Percentiles rank a stretch among this genome's conserved stretches.
Conservation (phyloP, 2,888 invertebrate genomes). For the Mycalesis mineus region DNA sequence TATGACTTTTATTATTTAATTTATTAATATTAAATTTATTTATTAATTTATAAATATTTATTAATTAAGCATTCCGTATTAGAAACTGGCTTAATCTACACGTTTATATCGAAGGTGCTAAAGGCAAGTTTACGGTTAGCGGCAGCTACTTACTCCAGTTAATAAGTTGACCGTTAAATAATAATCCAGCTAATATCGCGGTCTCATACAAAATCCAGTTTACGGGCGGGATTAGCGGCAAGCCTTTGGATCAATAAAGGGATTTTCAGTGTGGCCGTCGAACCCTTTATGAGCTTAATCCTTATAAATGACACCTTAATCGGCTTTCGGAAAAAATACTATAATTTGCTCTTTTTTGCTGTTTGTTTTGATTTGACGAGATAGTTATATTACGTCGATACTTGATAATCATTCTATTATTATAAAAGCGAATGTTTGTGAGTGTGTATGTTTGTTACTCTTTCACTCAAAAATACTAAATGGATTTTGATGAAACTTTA, state of each 20-base stretch:
- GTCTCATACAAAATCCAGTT: slow-evolving; percentile 28
- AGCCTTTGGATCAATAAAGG: slow-evolving; percentile 27
- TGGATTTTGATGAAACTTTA: too few relatives aligned
- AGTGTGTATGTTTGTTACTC: too few relatives aligned
- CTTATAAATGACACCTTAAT: slow-evolving; percentile 25
- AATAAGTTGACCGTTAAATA: slow-evolving; percentile 23
- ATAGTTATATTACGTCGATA: too few relatives aligned
- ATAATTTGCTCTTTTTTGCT: neutral
- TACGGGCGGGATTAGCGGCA: slow-evolving; percentile 25
- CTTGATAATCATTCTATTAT: too few relatives aligned
- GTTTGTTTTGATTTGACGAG: neutral
- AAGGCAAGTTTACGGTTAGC: neutral
- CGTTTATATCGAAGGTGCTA: neutral
- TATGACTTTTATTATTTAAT: too few relatives aligned
- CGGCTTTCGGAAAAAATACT: slow-evolving; percentile 3
- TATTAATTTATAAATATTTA: too few relatives aligned
- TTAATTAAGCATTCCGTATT: neutral
- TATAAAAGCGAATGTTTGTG: too few relatives aligned
- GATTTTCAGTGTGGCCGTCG: slow-evolving; percentile 24
- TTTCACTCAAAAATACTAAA: too few relatives aligned
- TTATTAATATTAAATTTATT: too few relatives aligned
- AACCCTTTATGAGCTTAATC: slow-evolving; percentile 28
- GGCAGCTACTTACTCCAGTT: slow-evolving; percentile 8
- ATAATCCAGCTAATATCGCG: slow-evolving; percentile 25
- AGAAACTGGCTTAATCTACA: neutral